Percentiles rank a stretch among this genome's conserved stretches.
phyloP scores from a whole-genome alignment of 2,113 vertebrate species.

The Pangasianodon hypophthalmus region DNA sequence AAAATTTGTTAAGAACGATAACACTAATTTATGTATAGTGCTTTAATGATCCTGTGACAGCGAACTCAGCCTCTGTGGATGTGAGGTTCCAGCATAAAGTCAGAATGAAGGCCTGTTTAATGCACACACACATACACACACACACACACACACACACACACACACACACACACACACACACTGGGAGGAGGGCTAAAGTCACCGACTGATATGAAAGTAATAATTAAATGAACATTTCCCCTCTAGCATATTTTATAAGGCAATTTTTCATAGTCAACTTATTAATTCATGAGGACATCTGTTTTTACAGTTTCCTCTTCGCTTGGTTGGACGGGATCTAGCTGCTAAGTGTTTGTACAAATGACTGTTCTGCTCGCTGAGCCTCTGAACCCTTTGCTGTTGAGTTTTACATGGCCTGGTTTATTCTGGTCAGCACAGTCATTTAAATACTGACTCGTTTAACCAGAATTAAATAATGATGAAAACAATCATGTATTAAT shows the following conservation, averaged over 20 bases:
- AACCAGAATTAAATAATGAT: neutral
- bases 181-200: constrained; percentile 37
- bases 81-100: neutral
- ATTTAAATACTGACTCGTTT: neutral
- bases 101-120: constrained; percentile 45
- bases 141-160: constrained; percentile 40
- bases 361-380: constrained; percentile 12
- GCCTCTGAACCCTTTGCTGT: neutral
- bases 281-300: constrained; percentile 75
- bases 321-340: constrained; percentile 58
- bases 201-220: constrained; percentile 61
- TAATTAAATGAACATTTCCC: constrained; percentile 67
- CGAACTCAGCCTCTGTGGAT: neutral
- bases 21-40: neutral
- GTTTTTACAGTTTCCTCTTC: constrained; percentile 63
- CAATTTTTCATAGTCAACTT: constrained; percentile 68
- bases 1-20: neutral
- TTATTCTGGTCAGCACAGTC: neutral
- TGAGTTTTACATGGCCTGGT: neutral
- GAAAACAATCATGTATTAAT: neutral
- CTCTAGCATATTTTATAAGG: constrained; percentile 65
- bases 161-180: neutral
- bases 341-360: constrained; percentile 57
- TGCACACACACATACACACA: constrained; percentile 55
- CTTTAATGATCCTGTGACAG: neutral